Evolutionary conservation across 2,888 invertebrate species (phyloP).

Genomic region (Catocala sponsa): DNA sequence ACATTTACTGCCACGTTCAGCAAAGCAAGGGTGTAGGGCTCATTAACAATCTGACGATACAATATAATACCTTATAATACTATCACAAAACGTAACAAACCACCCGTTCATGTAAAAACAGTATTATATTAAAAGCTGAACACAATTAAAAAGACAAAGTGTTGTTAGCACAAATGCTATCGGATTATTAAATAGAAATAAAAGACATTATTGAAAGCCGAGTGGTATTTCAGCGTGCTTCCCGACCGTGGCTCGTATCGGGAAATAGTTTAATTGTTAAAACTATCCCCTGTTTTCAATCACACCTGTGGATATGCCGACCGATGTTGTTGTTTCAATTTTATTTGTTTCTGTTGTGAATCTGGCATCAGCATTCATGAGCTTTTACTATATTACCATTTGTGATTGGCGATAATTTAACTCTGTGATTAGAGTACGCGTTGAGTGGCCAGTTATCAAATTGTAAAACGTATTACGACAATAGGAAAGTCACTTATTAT

Average conservation of each 20-base stretch:
- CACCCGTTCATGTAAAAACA: too few species aligned
- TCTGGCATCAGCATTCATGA: not conserved
- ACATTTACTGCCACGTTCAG: too few species aligned
- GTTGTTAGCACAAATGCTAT: not conserved
- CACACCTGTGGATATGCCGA: conserved; percentile 10
- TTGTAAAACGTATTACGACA: too few species aligned
- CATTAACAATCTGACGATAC: too few species aligned
- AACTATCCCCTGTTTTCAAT: conserved; percentile 11
- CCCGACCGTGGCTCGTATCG: not conserved
- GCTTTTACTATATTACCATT: not conserved
- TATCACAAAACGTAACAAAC: too few species aligned
- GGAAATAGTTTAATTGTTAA: conserved; percentile 13
- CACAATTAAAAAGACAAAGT: too few species aligned
- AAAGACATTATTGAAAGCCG: not conserved
- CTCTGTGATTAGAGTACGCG: not conserved
- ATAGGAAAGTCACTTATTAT: too few species aligned
- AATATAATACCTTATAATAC: too few species aligned
- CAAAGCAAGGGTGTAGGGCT: too few species aligned
- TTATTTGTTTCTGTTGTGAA: not conserved
- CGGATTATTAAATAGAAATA: not conserved
- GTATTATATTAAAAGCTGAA: too few species aligned
- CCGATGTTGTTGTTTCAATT: conserved; percentile 1
- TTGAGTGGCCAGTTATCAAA: too few species aligned
- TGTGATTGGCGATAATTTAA: conserved; percentile 2
- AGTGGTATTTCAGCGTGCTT: not conserved